Evolutionary conservation across 1,140 invertebrate genomes (phyloP).

Genomic region (Trigoniulus corallinus): DNA sequence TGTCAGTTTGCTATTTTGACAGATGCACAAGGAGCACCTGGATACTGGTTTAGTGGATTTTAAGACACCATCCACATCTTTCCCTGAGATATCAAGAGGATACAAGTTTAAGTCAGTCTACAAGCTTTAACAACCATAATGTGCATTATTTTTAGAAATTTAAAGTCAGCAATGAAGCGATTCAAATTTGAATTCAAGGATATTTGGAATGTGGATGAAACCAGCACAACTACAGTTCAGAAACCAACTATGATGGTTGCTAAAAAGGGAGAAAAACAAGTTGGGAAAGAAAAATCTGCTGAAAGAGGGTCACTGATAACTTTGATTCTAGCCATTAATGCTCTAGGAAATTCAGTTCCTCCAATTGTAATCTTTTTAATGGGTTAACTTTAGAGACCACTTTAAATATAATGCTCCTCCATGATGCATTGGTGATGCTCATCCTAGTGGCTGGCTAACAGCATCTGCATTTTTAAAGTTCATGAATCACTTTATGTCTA

Average conservation of each 20-base stretch:
- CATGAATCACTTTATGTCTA: constrained; percentile 22
- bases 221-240: no score
- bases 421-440: no score
- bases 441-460: no score
- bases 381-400: constrained; percentile 20
- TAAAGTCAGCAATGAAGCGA: constrained; percentile 22
- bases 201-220: no score
- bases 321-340: no score
- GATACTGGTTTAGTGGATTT: neutral
- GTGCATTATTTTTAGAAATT: constrained; percentile 10
- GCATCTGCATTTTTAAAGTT: constrained; percentile 24
- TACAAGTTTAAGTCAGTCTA: neutral
- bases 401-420: no score
- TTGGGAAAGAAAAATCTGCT: constrained; percentile 25
- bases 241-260: constrained; percentile 29
- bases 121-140: constrained; percentile 3
- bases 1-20: no score
- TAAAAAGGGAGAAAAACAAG: constrained; percentile 24
- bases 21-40: no score
- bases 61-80: no score
- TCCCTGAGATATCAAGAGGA: neutral
- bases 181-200: no score
- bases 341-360: no score
- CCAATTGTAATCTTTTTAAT: constrained; percentile 21
- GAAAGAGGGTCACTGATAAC: constrained; percentile 25